Evolutionary conservation across 35 echinoderm and acorn worm genomes (phyloP).

Genomic region (Stichopus chloronotus): DNA sequence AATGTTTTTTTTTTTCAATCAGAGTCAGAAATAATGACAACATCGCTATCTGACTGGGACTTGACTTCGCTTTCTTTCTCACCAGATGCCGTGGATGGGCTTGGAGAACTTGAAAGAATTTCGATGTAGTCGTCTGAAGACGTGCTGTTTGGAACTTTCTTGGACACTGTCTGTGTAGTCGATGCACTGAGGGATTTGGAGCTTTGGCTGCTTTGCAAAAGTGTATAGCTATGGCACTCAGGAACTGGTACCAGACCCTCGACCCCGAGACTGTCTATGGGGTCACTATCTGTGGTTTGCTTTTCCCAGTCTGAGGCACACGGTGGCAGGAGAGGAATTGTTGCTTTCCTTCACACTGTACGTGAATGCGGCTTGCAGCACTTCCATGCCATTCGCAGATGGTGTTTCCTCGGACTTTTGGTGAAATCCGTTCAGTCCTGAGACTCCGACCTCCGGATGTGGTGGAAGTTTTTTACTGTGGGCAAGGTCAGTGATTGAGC

Average conservation of each 20-base stretch:
- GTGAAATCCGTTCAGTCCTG: not conserved
- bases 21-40: conserved; percentile 50
- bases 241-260: conserved; percentile 33
- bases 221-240: conserved; percentile 40
- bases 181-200: not conserved
- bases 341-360: not conserved
- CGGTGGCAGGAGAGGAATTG: not conserved
- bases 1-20: not conserved
- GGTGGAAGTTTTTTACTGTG: not conserved
- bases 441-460: not conserved
- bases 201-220: not conserved
- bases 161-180: not conserved
- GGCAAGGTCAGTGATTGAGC: not conserved
- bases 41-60: not conserved
- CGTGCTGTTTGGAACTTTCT: not conserved
- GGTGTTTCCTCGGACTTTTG: not conserved
- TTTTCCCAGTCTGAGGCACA: not conserved
- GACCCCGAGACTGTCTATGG: conserved; percentile 20
- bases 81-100: not conserved
- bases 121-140: not conserved
- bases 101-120: conserved; percentile 31
- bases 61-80: not conserved
- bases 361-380: not conserved
- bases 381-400: not conserved
- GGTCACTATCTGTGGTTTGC: conserved; percentile 5